Conservation (phyloP, 2,888 invertebrate genomes). For the Balanococcus diminutus region DNA sequence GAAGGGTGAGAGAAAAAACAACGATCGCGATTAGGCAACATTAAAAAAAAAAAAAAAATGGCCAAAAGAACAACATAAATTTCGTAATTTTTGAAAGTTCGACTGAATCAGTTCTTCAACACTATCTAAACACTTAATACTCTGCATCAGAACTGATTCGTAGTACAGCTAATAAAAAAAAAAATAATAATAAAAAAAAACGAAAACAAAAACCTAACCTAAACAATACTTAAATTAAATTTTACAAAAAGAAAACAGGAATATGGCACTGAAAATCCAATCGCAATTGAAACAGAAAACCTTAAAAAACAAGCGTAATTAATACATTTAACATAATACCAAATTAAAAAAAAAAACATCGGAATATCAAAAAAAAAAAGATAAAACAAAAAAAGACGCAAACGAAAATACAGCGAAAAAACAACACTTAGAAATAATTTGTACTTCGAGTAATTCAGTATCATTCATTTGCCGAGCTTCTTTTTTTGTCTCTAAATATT, state of each 20-base stretch:
- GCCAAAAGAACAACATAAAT: neutral
- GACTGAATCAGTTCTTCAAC: neutral
- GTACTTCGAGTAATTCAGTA: constrained; percentile 8
- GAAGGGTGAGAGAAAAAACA: neutral
- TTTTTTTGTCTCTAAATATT: too few species aligned
- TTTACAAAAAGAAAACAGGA: neutral
- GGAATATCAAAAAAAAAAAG: neutral
- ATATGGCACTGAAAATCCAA: constrained; percentile 25
- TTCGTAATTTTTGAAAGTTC: constrained; percentile 7
- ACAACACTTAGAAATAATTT: constrained; percentile 25
- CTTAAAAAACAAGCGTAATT: constrained; percentile 9
- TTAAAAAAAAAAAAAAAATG: neutral
- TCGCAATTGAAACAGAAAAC: neutral
- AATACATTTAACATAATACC: constrained; percentile 19
- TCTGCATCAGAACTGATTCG: neutral
- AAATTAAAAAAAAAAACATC: neutral
- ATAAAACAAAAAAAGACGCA: constrained; percentile 13
- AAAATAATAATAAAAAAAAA: neutral
- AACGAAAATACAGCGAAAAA: neutral
- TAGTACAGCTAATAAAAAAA: neutral
- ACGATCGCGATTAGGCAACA: neutral
- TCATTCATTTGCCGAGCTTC: neutral
- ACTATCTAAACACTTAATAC: constrained; percentile 14
- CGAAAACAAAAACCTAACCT: constrained; percentile 4
- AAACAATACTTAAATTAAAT: neutral